Conservation (phyloP, 2,797 vertebrate genomes). For the Gymnothorax reevesii region DNA sequence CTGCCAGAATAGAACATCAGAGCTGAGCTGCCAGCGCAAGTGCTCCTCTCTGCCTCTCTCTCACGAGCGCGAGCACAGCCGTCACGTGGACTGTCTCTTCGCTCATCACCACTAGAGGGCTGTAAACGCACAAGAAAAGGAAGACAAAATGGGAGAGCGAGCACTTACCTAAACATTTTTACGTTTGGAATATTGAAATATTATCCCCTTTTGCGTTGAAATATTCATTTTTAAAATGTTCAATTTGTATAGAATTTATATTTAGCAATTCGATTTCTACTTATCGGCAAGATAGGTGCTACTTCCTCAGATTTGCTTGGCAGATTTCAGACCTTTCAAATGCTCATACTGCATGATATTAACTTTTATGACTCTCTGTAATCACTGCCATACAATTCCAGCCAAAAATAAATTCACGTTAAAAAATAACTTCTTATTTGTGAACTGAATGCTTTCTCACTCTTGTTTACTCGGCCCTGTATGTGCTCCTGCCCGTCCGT, state of each 20-base stretch:
- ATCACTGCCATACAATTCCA: neutral
- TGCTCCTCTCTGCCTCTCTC: conserved; percentile 35
- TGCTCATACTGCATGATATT: neutral
- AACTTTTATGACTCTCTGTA: neutral
- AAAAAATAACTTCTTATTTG: neutral
- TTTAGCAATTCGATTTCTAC: neutral
- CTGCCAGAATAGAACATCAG: conserved; percentile 68
- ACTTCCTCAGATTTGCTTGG: neutral
- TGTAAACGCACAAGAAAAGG: neutral
- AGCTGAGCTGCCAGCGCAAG: conserved; percentile 54
- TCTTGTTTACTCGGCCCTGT: conserved; percentile 54
- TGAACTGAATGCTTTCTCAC: conserved; percentile 59
- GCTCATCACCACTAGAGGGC: conserved; percentile 27
- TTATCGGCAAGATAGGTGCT: neutral
- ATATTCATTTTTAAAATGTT: neutral
- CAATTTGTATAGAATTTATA: neutral
- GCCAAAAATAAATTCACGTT: neutral
- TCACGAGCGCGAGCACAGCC: neutral
- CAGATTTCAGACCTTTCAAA: neutral
- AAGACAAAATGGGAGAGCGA: neutral
- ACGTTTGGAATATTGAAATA: neutral
- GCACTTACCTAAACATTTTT: neutral
- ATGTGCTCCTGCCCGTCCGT: conserved; percentile 43
- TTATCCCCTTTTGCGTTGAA: neutral
- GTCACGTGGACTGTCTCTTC: neutral